Evolutionary conservation across 2,113 vertebrate species (phyloP).

Genomic region (Scolopax mira): DNA sequence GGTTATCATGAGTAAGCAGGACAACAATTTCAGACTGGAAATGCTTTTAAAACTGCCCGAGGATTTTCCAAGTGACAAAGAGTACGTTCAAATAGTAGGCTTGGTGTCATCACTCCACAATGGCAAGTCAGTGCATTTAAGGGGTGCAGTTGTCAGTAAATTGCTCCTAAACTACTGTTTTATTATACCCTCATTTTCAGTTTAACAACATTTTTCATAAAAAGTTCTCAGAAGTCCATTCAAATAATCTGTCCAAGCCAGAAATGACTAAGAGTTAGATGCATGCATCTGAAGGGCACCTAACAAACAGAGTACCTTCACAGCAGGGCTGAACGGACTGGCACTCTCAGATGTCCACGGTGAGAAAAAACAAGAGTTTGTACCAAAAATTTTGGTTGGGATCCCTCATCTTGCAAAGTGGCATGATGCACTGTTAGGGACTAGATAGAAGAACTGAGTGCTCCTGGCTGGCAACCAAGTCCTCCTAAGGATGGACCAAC

Average conservation of each 20-base stretch:
- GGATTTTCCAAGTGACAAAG: slow-evolving; percentile 35
- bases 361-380: background rate
- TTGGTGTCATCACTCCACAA: slow-evolving; percentile 11
- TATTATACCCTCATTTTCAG: slow-evolving; percentile 65
- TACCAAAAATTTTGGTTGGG: background rate
- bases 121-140: slow-evolving; percentile 24
- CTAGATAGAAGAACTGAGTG: background rate
- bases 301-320: background rate
- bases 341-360: background rate
- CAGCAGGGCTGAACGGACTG: background rate
- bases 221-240: slow-evolving; percentile 64
- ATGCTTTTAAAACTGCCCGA: slow-evolving; percentile 7
- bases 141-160: slow-evolving; percentile 55
- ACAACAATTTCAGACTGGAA: slow-evolving; percentile 41
- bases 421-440: background rate
- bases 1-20: slow-evolving; percentile 18
- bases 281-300: background rate
- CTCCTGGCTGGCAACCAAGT: background rate
- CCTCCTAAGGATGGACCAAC: background rate
- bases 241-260: slow-evolving; percentile 47
- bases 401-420: background rate
- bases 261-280: slow-evolving; percentile 29
- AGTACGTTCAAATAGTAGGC: background rate
- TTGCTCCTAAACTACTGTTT: slow-evolving; percentile 60
- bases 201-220: slow-evolving; percentile 57